Evolutionary conservation across 2,113 vertebrate species (phyloP).

Genomic region (Ptychochromis oligacanthus): DNA sequence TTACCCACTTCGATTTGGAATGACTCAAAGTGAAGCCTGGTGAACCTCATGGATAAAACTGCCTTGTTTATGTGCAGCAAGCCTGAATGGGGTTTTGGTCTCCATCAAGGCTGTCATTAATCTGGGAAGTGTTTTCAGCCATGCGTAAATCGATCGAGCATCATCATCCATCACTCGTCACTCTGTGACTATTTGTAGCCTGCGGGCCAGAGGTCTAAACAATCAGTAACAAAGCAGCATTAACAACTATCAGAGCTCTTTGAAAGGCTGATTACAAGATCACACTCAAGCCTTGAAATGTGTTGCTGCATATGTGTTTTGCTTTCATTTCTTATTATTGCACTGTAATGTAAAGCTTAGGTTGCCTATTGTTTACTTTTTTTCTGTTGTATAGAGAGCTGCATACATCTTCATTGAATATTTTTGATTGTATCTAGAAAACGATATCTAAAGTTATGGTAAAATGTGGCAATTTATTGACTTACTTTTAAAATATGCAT

Average conservation of each 20-base stretch:
- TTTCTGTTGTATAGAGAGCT: background rate
- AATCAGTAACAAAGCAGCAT: constrained; percentile 9
- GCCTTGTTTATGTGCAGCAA: constrained; percentile 41
- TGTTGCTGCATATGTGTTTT: background rate
- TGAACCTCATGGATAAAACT: constrained; percentile 42
- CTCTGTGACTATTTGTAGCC: constrained; percentile 20
- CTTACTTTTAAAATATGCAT: background rate
- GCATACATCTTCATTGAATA: background rate
- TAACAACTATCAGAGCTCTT: background rate
- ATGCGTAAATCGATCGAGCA: constrained; percentile 49
- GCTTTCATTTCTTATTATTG: background rate
- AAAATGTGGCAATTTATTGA: background rate
- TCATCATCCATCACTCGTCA: constrained; percentile 63
- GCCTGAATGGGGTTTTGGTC: constrained; percentile 28
- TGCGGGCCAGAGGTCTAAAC: constrained; percentile 36
- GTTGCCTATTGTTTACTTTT: background rate
- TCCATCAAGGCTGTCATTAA: constrained; percentile 61
- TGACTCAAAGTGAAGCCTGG: constrained; percentile 30
- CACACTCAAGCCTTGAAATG: background rate
- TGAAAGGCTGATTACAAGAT: background rate
- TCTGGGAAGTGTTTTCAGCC: constrained; percentile 50
- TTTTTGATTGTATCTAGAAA: background rate
- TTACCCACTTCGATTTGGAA: constrained; percentile 26
- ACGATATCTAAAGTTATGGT: background rate
- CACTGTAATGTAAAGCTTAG: background rate